Conservation (phyloP, 2,888 invertebrate genomes). For the Urechis unicinctus region DNA sequence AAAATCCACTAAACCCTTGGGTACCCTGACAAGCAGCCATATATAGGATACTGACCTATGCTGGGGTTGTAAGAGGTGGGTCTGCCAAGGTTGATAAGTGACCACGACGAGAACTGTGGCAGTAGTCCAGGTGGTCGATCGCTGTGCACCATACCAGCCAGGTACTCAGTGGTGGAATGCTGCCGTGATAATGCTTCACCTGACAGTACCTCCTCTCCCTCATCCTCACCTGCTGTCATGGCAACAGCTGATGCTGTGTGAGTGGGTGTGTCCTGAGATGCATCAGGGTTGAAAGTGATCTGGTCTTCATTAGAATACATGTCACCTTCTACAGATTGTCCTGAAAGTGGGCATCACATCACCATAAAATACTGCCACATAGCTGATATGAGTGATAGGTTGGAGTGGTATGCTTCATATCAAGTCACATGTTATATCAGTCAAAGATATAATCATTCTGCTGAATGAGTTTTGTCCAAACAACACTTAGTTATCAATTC, state of each 20-base stretch:
- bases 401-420: too few relatives aligned
- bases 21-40: too few relatives aligned
- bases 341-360: too few relatives aligned
- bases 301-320: constrained; percentile 13
- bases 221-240: background rate
- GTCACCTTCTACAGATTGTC: constrained; percentile 34
- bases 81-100: constrained; percentile 80
- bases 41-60: background rate
- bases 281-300: constrained; percentile 26
- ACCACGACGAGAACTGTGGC: constrained; percentile 86
- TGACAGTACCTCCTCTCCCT: background rate
- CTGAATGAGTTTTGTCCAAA: too few relatives aligned
- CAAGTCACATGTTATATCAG: too few relatives aligned
- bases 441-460: too few relatives aligned
- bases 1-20: background rate
- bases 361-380: too few relatives aligned
- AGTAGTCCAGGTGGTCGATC: constrained; percentile 68
- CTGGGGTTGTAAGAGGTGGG: constrained; percentile 81
- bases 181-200: constrained; percentile 20
- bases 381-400: too few relatives aligned
- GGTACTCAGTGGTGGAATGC: constrained; percentile 71
- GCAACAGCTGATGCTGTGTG: background rate
- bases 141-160: constrained; percentile 83
- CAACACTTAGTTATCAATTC: too few relatives aligned
- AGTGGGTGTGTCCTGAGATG: constrained; percentile 2